These are phyloP conservation scores for Eulemur coronatus DNA, from an alignment of 2,797 vertebrate genomes.

Conservation along the genomic window DNA sequence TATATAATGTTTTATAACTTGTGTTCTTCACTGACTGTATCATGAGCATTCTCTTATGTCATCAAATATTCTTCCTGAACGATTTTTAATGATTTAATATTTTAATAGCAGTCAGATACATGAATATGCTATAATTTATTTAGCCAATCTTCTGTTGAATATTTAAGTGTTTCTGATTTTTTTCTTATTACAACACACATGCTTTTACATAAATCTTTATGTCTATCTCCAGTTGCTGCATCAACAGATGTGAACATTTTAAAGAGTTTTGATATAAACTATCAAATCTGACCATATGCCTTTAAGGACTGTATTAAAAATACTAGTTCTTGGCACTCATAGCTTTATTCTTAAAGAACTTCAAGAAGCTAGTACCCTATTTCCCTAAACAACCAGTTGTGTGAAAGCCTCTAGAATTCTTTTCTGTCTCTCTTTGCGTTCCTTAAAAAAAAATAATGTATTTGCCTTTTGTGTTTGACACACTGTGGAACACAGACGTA, in stretches of 20 bases:
- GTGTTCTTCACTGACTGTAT: not conserved
- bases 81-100: slow-evolving; percentile 15
- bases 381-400: not conserved
- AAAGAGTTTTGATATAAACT: slow-evolving; percentile 8
- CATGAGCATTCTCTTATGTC: not conserved
- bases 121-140: not conserved
- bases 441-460: slow-evolving; percentile 30
- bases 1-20: not conserved
- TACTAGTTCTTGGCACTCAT: not conserved
- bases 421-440: slow-evolving; percentile 15
- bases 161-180: not conserved
- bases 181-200: not conserved
- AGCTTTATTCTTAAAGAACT: slow-evolving; percentile 13
- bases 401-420: not conserved
- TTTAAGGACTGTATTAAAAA: slow-evolving; percentile 32
- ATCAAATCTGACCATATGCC: not conserved
- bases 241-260: not conserved
- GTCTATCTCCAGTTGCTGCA: not conserved
- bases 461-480: slow-evolving; percentile 48
- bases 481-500: slow-evolving; percentile 8
- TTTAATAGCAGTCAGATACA: not conserved
- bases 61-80: not conserved
- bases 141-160: slow-evolving; percentile 3
- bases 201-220: not conserved
- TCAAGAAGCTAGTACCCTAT: not conserved